Evolutionary conservation across 1,140 invertebrate genomes (phyloP), one percentile per base, ranked within the genome.

Genomic region (Ephestia elutella): DNA sequence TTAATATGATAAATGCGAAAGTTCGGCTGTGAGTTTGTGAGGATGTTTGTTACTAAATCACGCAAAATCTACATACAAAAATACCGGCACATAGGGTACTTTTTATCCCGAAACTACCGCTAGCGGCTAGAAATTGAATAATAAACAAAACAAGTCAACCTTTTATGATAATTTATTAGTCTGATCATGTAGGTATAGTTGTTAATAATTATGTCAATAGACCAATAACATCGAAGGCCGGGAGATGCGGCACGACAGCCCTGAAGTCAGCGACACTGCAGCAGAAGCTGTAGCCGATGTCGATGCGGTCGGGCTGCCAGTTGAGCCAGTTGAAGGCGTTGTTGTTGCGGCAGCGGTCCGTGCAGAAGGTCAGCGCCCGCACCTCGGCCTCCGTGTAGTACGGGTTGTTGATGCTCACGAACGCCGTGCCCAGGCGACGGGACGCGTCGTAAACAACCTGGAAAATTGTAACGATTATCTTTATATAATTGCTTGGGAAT

Each of bases 321-420:
- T 66, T 67, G 49, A 89, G 56, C 92, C 91, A 92, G 56, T 70
- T 79, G 53, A 93, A 83, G 75, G 91, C 92, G 10, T 65, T 65
- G 60, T 92, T 89, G 63, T 83, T 82, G 15, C 80, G 70, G 44
- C 90, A 90, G 2, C 90, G 78, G 78, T 92, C 90, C 0, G 80
- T 84, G 67, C 93, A 93, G 71, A 93, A 89, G 17, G 87, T 82
- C 57, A 91, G 81, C 0, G 63, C 71, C 1, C 87, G 68, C 13
- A 80, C 81, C 49, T 86, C 71, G 0, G 80, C 70, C 8, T 76
- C 32, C 0, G 78, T 83, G 60, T 86, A 83, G 66, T 92, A 91
- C 0, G 92, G 92, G 78, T 94, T 93, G 73, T 94, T 94, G 15
- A 93, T 82, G 20, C 91, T 90, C 1, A 94, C 72, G 60, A 93